Base-by-base conservation (phyloP, 2,888 invertebrate species). In the Didymodactylos carnosus region DNA sequence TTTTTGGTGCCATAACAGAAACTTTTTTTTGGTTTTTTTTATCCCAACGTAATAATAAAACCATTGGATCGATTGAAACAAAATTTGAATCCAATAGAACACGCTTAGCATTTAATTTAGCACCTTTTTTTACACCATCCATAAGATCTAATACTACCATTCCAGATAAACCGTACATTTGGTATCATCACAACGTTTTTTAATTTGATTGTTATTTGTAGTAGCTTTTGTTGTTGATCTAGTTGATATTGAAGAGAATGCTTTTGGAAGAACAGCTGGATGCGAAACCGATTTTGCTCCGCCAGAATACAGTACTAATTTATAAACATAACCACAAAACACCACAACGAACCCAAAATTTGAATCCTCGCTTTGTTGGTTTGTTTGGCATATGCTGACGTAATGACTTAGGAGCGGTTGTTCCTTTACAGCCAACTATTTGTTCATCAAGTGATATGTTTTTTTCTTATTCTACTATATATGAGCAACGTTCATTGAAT, bases 21-120 rank as follows among this genome's bases (percentile, higher is more conserved):
- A 73, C 71, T 25, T 40, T 43, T 73, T 73, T 6, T 71, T 73
- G 35, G 13, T 10, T 10, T 11, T 72, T 40, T 72, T 70, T 70
- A 43, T 73, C 73, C 25, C 43, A 73, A 8, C 73, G 70, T 7
- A 27, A 39, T 19, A 70, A 73, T 10, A 41, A 27, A 27, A 29
- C 46, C 8, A 73, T 23, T 10, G 73, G 73, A 43, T 72, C 39
- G n/a, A 23, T 43, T 16, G 70, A 71, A 19, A 72, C 23, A 35
- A 13, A 73, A 35, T 73, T 73, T 40, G 71, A 72, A 7, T 27
- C 71, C 11, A 69, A 62, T 16, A 73, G 25, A 25, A 69, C 75
- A 25, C 73, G 39, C 41, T 39, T 73, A 29, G 25, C 27, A 62
- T 73, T 69, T 25, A 40, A 10, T 40, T 40, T 40, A 10, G 40